phyloP scores from a whole-genome alignment of 2,888 invertebrate species.

The Notodonta dromedarius region DNA sequence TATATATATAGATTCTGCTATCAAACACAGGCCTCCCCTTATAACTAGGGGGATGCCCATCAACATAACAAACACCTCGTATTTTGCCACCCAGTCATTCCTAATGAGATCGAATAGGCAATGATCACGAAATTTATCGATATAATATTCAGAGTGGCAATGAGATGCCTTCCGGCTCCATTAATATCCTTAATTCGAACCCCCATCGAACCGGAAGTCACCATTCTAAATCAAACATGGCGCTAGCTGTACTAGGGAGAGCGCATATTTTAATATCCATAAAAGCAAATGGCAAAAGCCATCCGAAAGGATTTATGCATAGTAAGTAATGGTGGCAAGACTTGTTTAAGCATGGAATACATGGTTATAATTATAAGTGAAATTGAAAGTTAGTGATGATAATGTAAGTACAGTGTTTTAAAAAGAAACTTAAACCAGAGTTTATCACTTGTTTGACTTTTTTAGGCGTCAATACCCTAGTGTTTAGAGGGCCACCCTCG shows the following conservation, averaged over 20 bases:
- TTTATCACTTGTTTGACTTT: too few relatives aligned
- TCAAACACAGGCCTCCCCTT: not conserved
- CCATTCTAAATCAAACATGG: constrained; percentile 80
- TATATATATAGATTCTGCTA: too few relatives aligned
- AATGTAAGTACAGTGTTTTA: too few relatives aligned
- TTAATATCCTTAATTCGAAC: constrained; percentile 70
- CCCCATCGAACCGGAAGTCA: constrained; percentile 71
- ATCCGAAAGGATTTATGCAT: constrained; percentile 48
- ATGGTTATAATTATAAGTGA: constrained; percentile 27
- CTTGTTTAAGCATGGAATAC: not conserved
- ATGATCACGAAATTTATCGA: constrained; percentile 63
- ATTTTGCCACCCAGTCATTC: constrained; percentile 15
- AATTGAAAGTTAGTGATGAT: constrained; percentile 12
- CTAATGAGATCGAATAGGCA: constrained; percentile 40
- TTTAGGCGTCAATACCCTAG: too few relatives aligned
- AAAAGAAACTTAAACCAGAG: too few relatives aligned
- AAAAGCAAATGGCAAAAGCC: constrained; percentile 45
- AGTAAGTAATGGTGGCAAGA: constrained; percentile 22
- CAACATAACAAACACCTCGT: constrained; percentile 9
- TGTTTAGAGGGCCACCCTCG: too few relatives aligned
- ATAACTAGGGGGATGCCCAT: not conserved
- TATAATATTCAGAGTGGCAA: constrained; percentile 66
- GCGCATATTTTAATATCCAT: constrained; percentile 73
- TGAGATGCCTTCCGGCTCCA: constrained; percentile 57
- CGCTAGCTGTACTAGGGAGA: constrained; percentile 63